A percentile compares a stretch with the other conserved stretches of the same genome.
Evolutionary conservation across 2,113 vertebrate species (phyloP).

Genomic region (Vulpes lagopus): DNA sequence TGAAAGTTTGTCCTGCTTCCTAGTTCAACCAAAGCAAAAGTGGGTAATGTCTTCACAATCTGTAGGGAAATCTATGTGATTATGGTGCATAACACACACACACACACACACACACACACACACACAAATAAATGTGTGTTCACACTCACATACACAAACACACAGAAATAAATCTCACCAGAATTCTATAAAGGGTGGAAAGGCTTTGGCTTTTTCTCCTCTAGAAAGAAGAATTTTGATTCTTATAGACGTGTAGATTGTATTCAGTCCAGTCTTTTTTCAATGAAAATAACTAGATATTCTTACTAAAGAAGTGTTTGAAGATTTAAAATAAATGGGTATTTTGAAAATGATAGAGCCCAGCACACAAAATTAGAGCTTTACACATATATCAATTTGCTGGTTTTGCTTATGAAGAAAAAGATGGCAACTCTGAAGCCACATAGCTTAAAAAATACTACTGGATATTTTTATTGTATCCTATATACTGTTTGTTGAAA

Average conservation of each 20-base stretch:
- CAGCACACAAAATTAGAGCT: neutral
- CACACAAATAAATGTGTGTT: neutral
- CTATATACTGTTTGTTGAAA: neutral
- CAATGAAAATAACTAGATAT: neutral
- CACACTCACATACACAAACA: neutral
- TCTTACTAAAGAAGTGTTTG: neutral
- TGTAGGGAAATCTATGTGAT: neutral
- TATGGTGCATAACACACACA: neutral
- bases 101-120: neutral
- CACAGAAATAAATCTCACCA: neutral
- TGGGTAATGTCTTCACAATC: neutral
- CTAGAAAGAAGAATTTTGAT: neutral
- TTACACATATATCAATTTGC: neutral
- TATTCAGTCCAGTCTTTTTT: neutral
- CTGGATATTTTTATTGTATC: neutral
- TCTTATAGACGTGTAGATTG: neutral
- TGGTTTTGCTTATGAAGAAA: neutral
- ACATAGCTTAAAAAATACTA: neutral
- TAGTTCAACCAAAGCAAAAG: neutral
- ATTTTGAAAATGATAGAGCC: neutral
- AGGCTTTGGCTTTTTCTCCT: neutral
- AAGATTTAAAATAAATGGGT: neutral
- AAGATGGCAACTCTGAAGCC: neutral
- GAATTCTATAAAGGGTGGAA: neutral
- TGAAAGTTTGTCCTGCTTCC: conserved; percentile 20